Evolutionary conservation across 2,797 vertebrate genomes (phyloP), one percentile per base, ranked within the genome.

Genomic region (Enteromius mattozi): DNA sequence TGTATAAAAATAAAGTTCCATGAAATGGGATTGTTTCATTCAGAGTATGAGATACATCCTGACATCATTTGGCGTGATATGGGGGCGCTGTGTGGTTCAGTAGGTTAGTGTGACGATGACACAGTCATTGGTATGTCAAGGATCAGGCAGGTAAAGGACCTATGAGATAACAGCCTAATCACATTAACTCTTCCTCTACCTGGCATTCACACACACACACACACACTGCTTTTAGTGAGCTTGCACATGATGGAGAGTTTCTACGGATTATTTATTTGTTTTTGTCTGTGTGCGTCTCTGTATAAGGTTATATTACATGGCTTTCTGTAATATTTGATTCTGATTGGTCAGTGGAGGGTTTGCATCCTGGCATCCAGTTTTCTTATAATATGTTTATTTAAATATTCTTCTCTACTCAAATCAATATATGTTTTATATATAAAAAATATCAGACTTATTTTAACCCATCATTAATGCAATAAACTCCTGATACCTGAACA

Each of bases 101-200:
- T 82, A 19, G 56, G 78, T 86, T 65, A 81, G 47, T 70, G 69
- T 81, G 81, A 63, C n/a, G 33, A 30, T 42, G 47, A 45, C 16
- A 76, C 27, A 17, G 61, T 16, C 27, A 8, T 65, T 65, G 61
- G 27, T 8, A 19, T 16, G 51, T 72, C 81, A 87, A 56, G 70
- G 65, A 87, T 88, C 54, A 66, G 30, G 30, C 30, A 66, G 16
- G 16, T 66, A 86, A 21, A 80, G 40, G 24, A 45, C 80, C 40
- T 19, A 21, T 9, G 69, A 85, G 71, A 9, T 84, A 85, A 78
- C 80, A 63, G n/a, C 30, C 8, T 83, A 83, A 91, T 86, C n/a
- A 0, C 72, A 80, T 86, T 72, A 85, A 83, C 17, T 74, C 59
- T 35, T 86, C 51, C 71, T 78, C 80, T 35, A 33, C 14, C 54